Evolutionary conservation across 2,113 vertebrate species (phyloP), one percentile per base, ranked within the genome.

Genomic region (Hippocampus mohnikei): DNA sequence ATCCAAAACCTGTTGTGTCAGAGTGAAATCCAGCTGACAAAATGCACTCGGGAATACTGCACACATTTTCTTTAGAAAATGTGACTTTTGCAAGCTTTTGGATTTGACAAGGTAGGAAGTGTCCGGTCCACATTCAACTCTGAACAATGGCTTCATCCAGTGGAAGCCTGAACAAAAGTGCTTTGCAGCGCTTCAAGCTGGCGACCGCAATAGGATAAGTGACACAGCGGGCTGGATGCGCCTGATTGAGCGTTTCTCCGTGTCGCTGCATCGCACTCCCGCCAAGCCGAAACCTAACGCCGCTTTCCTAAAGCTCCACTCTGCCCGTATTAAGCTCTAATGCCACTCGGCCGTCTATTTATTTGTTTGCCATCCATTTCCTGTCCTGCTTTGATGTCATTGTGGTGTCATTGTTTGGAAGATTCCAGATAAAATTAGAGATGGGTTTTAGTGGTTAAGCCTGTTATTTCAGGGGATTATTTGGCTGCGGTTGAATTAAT

Each of bases 351-450:
- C 88, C 90, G 86, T 86, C 89, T 83, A 90, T 89, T 90, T 87
- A 92, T 91, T 90, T 88, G 86, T 86, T 89, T 87, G 80, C 89
- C 85, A 79, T 74, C 80, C 89, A 88, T 91, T 88, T 89, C 85
- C 89, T 85, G 87, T 84, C 81, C 81, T 70, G 87, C 90, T 92
- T 92, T 93, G 91, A 93, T 91, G 90, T 91, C 90, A 89, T 91
- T 90, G 86, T 92, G 85, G 88, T 89, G 84, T 89, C 84, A 89
- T 83, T 83, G 81, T 87, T 87, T 91, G 87, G 89, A 90, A 93
- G 92, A 93, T 92, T 87, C 82, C 87, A 86, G 91, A 93, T 93
- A 91, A 91, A 90, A 92, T 91, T 85, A 90, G 91, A 68, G 85
- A 88, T 80, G 85, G 86, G 91, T 83, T 92, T 92, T 90, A 90